Percentiles rank a stretch among this genome's conserved stretches.
These are phyloP conservation scores for Psococerastis gibbosa DNA, from an alignment of 2,888 invertebrate species.

Conservation along the genomic window DNA sequence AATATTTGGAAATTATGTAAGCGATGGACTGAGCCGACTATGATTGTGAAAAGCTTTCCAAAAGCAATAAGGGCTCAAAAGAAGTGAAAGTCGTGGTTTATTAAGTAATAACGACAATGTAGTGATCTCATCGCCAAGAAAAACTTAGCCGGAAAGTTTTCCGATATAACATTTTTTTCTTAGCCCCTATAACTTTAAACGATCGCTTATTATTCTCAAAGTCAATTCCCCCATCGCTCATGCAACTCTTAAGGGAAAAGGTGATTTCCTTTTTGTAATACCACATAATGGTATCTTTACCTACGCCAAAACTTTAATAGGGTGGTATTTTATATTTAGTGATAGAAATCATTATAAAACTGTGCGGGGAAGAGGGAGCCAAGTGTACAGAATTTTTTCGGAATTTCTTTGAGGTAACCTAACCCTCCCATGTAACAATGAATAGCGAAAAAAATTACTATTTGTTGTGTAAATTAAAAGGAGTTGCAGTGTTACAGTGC, in stretches of 20 bases:
- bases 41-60: too few species aligned
- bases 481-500: too few species aligned
- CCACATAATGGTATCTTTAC: neutral
- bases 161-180: constrained; percentile 1
- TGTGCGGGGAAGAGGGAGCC: neutral
- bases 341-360: constrained; percentile 1
- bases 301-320: constrained; percentile 4
- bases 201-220: neutral
- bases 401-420: too few species aligned
- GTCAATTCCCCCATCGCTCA: neutral
- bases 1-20: too few species aligned
- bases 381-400: neutral
- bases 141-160: neutral
- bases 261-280: neutral
- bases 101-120: constrained; percentile 2
- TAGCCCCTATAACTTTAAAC: constrained; percentile 3
- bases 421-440: too few species aligned
- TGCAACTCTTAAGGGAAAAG: neutral
- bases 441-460: too few species aligned
- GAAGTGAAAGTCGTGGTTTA: too few species aligned
- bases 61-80: too few species aligned
- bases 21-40: too few species aligned
- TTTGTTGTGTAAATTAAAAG: too few species aligned
- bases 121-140: neutral
- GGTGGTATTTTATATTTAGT: constrained; percentile 7